Conservation (phyloP, 2,113 vertebrate species). For the Hemibagrus wyckioides region DNA sequence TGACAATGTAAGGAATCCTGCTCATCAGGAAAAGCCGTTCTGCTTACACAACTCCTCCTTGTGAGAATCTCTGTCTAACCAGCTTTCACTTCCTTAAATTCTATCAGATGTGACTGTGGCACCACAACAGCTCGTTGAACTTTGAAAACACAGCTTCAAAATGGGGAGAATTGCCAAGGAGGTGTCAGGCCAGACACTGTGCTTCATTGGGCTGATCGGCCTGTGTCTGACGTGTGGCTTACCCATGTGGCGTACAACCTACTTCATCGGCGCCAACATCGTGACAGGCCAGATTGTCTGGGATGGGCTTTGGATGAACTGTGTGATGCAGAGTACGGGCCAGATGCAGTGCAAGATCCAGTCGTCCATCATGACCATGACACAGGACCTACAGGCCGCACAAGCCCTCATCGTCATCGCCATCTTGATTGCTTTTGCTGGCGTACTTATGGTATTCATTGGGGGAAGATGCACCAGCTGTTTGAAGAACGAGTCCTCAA, state of each 20-base stretch:
- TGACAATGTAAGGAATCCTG: conserved; percentile 61
- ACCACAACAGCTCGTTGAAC: background rate
- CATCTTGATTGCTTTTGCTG: conserved; percentile 64
- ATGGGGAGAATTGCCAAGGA: conserved; percentile 77
- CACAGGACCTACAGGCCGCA: conserved; percentile 83
- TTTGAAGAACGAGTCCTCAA: conserved; percentile 62
- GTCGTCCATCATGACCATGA: conserved; percentile 79
- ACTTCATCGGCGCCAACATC: conserved; percentile 87
- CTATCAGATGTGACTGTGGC: conserved; percentile 24
- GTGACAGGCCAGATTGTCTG: conserved; percentile 77
- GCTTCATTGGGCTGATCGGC: conserved; percentile 83
- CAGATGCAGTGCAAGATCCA: conserved; percentile 87
- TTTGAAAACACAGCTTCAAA: conserved; percentile 48
- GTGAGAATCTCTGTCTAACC: conserved; percentile 42
- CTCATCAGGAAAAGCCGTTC: conserved; percentile 58
- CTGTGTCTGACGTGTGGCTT: conserved; percentile 78
- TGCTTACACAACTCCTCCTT: conserved; percentile 51
- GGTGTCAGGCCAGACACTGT: conserved; percentile 79
- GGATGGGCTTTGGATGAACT: conserved; percentile 98
- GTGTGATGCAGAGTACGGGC: conserved; percentile 92
- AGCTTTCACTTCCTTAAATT: conserved; percentile 41
- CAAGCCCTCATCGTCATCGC: conserved; percentile 75
- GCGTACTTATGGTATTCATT: conserved; percentile 66
- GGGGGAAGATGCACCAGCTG: conserved; percentile 71
- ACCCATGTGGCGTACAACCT: conserved; percentile 89